These are phyloP conservation scores for Chrysaora quinquecirrha DNA, from an alignment of 30 jellyfish, hydroid and myxozoan species.

Conservation along the genomic window DNA sequence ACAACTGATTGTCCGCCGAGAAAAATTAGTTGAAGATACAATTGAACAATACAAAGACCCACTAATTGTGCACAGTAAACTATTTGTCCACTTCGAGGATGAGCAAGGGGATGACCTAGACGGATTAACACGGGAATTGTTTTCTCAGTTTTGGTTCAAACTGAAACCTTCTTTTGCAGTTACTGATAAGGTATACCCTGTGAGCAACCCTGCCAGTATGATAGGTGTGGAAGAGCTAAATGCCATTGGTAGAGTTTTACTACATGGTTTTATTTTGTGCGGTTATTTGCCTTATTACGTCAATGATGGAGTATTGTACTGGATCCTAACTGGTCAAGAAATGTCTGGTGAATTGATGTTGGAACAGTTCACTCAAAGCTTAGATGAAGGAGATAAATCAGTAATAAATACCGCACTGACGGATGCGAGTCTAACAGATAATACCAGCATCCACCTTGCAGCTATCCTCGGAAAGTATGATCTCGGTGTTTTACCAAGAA, in stretches of 20 bases:
- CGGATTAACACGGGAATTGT: conserved; percentile 1
- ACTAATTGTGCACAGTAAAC: conserved; percentile 12
- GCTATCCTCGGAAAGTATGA: conserved; percentile 28
- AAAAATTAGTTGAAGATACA: conserved; percentile 8
- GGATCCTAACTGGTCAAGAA: no score
- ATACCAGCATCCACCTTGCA: no score
- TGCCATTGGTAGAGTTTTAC: conserved; percentile 14
- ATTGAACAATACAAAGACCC: conserved; percentile 19
- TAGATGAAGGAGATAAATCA: no score
- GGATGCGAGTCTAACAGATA: conserved; percentile 23
- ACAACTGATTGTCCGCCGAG: conserved; percentile 28
- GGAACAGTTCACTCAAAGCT: no score
- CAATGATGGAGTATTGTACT: conserved; percentile 5
- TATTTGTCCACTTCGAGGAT: conserved; percentile 5
- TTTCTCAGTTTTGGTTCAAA: conserved; percentile 28
- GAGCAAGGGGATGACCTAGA: conserved; percentile 17
- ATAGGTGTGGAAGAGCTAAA: conserved; percentile 23
- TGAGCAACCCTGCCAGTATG: conserved; percentile 11
- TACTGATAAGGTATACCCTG: background rate
- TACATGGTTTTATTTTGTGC: conserved; percentile 35
- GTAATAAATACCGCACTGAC: background rate
- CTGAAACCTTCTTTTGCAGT: conserved; percentile 9
- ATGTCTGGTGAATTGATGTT: no score
- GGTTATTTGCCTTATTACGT: conserved; percentile 18
- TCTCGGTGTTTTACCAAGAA: conserved; percentile 18